Evolutionary conservation across 2,113 vertebrate genomes (phyloP).

Genomic region (Cepphus grylle): DNA sequence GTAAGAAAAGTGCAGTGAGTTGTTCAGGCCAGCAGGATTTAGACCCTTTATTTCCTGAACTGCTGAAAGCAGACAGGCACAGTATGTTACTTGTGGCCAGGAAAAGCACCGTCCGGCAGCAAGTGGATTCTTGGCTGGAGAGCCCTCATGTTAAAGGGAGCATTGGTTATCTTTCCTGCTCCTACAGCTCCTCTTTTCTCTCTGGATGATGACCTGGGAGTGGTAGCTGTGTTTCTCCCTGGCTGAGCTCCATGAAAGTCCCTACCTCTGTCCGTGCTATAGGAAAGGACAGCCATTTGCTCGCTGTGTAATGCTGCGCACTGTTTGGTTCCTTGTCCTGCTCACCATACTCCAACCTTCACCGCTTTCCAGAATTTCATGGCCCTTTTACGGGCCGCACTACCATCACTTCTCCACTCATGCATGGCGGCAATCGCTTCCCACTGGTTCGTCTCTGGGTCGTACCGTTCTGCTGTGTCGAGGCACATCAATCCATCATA

Average conservation of each 20-base stretch:
- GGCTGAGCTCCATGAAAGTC: neutral
- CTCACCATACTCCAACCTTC: fast-evolving
- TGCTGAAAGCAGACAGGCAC: neutral
- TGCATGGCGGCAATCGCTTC: slow-evolving; percentile 79
- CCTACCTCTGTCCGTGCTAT: fast-evolving
- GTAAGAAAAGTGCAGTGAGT: neutral
- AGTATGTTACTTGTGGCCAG: neutral
- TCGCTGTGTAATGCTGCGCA: fast-evolving
- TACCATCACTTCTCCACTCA: slow-evolving; percentile 76
- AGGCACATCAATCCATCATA: slow-evolving; percentile 77
- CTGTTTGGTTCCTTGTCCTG: neutral
- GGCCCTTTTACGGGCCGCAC: slow-evolving; percentile 72
- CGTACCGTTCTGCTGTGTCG: slow-evolving; percentile 75
- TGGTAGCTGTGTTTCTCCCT: neutral
- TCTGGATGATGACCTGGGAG: fast-evolving
- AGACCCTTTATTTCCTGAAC: neutral
- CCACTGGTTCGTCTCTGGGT: slow-evolving; percentile 82
- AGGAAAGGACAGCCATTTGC: neutral
- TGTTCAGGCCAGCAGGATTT: neutral
- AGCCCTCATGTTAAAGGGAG: neutral
- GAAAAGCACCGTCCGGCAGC: neutral
- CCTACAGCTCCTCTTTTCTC: neutral
- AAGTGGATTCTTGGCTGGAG: neutral
- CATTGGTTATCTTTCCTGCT: neutral
- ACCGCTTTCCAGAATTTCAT: fast-evolving